Conservation (phyloP, 2,113 vertebrate genomes). For the Pantherophis guttatus region DNA sequence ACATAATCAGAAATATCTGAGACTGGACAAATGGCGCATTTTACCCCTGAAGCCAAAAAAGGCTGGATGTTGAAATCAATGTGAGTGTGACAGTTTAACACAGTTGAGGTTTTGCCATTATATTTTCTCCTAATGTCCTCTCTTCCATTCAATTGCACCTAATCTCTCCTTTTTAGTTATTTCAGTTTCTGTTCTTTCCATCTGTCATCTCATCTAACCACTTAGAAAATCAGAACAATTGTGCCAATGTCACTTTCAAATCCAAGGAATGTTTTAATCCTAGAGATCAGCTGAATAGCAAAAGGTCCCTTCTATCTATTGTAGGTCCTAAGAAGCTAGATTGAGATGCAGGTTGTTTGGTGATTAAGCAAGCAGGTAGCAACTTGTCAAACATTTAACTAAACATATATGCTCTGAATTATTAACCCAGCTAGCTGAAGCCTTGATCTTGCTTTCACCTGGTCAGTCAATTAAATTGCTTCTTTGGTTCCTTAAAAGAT, state of each 20-base stretch:
- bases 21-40: background rate
- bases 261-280: background rate
- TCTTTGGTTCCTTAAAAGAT: background rate
- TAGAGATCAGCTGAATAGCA: background rate
- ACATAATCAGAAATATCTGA: background rate
- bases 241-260: constrained; percentile 7
- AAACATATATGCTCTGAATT: background rate
- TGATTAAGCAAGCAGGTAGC: background rate
- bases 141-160: constrained; percentile 7
- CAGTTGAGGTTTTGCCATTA: background rate
- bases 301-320: background rate
- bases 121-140: constrained; percentile 13
- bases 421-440: background rate
- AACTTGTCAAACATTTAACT: background rate
- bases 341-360: background rate
- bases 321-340: background rate
- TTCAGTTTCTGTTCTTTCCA: background rate
- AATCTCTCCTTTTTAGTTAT: constrained; percentile 4
- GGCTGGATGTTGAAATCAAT: background rate
- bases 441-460: background rate
- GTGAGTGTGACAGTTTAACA: background rate
- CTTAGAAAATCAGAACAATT: constrained; percentile 6
- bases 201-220: background rate
- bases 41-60: background rate
- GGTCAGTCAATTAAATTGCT: background rate